phyloP scores from a whole-genome alignment of 1,140 invertebrate species.

The Drosophila funebris region DNA sequence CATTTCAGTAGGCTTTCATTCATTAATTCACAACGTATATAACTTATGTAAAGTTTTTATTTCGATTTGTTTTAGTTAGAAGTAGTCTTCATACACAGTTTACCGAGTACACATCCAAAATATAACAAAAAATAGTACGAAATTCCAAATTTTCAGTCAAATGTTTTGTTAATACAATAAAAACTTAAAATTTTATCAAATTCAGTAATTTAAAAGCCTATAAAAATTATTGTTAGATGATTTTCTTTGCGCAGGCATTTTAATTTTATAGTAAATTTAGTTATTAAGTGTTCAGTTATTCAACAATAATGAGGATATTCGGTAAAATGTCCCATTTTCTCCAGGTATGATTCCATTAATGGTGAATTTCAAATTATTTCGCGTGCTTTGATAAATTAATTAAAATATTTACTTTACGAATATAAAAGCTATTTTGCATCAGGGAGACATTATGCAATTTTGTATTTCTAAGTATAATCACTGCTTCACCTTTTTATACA shows the following conservation, averaged over 20 bases:
- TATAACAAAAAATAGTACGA: constrained; percentile 1
- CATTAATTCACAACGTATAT: no score
- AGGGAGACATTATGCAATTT: no score
- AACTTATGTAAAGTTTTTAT: not conserved
- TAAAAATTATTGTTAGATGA: not conserved
- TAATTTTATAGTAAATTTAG: not conserved
- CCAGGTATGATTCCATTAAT: constrained; percentile 47
- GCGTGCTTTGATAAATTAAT: no score
- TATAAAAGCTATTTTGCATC: no score
- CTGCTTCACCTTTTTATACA: no score
- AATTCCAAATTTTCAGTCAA: constrained; percentile 13
- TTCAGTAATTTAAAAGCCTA: not conserved
- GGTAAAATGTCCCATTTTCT: constrained; percentile 45
- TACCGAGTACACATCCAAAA: not conserved
- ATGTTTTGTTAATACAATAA: not conserved
- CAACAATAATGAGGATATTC: constrained; percentile 48
- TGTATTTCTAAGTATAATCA: no score
- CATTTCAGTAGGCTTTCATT: not conserved
- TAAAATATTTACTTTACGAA: no score
- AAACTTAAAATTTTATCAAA: not conserved
- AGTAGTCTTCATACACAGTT: constrained; percentile 1
- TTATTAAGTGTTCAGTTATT: not conserved
- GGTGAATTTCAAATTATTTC: no score
- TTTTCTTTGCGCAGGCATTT: not conserved
- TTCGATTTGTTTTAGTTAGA: not conserved